Conservation (phyloP, 2,888 invertebrate species). For the Sericinus montela region DNA sequence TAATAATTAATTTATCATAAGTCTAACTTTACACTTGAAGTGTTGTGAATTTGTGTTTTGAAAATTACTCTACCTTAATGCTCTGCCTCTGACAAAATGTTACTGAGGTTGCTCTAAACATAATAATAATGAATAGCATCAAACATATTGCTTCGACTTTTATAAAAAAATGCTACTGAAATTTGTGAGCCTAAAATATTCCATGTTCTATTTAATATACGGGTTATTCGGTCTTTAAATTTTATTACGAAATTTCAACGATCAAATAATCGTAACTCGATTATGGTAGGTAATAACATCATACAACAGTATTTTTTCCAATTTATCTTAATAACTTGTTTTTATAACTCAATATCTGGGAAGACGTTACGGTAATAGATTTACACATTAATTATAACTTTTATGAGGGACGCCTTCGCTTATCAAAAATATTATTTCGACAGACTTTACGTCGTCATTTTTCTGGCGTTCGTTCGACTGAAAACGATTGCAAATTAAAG, state of each 20-base stretch:
- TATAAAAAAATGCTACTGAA: no score
- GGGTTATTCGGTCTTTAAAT: conserved; percentile 47
- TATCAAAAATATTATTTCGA: conserved; percentile 34
- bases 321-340: conserved; percentile 72
- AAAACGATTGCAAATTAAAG: conserved; percentile 12
- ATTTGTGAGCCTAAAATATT: background rate
- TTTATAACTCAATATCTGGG: conserved; percentile 66
- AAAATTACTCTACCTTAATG: no score
- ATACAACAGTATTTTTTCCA: conserved; percentile 66
- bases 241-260: conserved; percentile 62
- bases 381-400: conserved; percentile 65
- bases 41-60: no score
- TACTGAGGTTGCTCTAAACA: no score
- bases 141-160: no score
- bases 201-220: background rate
- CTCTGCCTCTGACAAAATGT: no score
- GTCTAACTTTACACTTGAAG: no score
- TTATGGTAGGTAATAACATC: conserved; percentile 65
- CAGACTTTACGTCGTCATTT: conserved; percentile 22
- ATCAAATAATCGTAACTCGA: conserved; percentile 71
- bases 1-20: no score
- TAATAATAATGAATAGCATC: no score
- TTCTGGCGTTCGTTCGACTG: conserved; percentile 9
- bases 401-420: conserved; percentile 36
- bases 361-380: conserved; percentile 60